Evolutionary conservation across 2,113 vertebrate species (phyloP).

Genomic region (Peromyscus maniculatus): DNA sequence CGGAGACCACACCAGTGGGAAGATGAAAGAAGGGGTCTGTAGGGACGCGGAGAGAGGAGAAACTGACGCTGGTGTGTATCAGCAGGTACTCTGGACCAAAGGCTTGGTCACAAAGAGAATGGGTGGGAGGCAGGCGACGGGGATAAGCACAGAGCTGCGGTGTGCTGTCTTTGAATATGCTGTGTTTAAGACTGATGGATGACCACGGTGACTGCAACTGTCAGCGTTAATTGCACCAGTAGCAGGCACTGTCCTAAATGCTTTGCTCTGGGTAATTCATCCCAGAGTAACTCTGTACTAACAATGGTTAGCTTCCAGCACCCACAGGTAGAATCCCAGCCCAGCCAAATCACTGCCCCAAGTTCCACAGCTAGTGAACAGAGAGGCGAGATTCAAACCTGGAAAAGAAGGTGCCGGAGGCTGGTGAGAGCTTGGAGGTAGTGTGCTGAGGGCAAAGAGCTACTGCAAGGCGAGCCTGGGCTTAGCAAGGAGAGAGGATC

Average conservation of each 20-base stretch:
- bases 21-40: background rate
- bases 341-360: background rate
- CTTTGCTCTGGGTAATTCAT: background rate
- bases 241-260: background rate
- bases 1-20: background rate
- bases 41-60: background rate
- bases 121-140: accelerated
- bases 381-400: background rate
- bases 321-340: background rate
- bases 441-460: background rate
- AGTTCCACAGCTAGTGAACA: background rate
- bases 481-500: no score
- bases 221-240: background rate
- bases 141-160: background rate
- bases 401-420: background rate
- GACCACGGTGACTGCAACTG: no score
- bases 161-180: background rate
- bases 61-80: background rate
- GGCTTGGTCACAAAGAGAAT: background rate
- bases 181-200: background rate
- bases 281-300: background rate
- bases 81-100: background rate
- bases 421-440: background rate
- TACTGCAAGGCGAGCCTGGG: background rate
- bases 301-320: background rate